Percentiles rank a stretch among this genome's conserved stretches.
Conservation (phyloP, 2,888 invertebrate genomes). For the Trimorus sp. region DNA sequence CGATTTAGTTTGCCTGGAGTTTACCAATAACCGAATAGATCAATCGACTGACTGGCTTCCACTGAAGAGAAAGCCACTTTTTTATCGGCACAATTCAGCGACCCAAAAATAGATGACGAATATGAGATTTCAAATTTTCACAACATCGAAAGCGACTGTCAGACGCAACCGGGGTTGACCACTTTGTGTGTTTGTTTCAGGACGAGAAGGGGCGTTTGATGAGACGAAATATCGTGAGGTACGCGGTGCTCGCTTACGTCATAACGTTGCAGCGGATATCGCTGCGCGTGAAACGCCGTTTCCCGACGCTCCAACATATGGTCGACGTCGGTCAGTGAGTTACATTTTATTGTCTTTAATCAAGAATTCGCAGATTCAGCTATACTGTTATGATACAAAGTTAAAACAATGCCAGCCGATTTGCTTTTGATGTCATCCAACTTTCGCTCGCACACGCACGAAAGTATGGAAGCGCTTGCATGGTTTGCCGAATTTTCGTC, state of each 20-base stretch:
- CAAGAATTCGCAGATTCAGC: conserved; percentile 51
- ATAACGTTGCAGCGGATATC: conserved; percentile 94
- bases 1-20: too few species aligned
- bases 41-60: too few species aligned
- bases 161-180: not conserved
- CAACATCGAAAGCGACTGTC: too few species aligned
- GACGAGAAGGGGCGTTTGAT: conserved; percentile 94
- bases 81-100: too few species aligned
- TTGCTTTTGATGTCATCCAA: conserved; percentile 41
- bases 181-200: conserved; percentile 82
- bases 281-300: conserved; percentile 92
- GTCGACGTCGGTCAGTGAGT: conserved; percentile 90
- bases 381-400: conserved; percentile 35
- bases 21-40: too few species aligned
- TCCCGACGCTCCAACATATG: conserved; percentile 94
- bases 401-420: conserved; percentile 32
- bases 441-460: conserved; percentile 13
- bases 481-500: not conserved
- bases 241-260: conserved; percentile 93
- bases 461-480: not conserved
- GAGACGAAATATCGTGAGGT: conserved; percentile 94
- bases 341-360: conserved; percentile 66
- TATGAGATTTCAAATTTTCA: too few species aligned
- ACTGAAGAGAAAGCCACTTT: too few species aligned
- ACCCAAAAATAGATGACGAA: too few species aligned